These are phyloP conservation scores for Nymphalis polychloros DNA, from an alignment of 2,888 invertebrate genomes.

Conservation along the genomic window DNA sequence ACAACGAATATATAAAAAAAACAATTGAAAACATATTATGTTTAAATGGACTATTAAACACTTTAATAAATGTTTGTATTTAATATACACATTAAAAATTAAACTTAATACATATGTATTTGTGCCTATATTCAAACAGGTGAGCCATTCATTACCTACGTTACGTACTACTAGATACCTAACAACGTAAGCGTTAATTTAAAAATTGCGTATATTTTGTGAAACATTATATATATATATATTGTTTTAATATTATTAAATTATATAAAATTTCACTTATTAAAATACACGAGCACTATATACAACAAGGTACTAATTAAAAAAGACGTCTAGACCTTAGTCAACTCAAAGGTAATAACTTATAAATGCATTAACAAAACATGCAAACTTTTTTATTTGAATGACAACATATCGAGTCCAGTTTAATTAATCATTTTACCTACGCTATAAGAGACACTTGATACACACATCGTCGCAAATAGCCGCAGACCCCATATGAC, in stretches of 20 bases:
- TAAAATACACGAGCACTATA: neutral
- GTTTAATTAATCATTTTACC: slow-evolving; percentile 21
- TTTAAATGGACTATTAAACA: neutral
- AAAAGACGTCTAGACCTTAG: slow-evolving; percentile 3
- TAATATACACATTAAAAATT: neutral
- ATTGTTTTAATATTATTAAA: neutral
- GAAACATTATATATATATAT: no score
- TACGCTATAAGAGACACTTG: slow-evolving; percentile 47
- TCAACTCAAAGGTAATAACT: neutral
- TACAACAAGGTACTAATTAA: neutral
- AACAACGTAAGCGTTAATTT: neutral
- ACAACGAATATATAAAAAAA: slow-evolving; percentile 18
- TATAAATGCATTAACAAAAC: neutral
- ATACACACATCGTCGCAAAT: slow-evolving; percentile 67
- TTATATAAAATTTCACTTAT: neutral
- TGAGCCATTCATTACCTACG: no score
- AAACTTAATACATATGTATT: neutral
- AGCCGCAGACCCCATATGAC: slow-evolving; percentile 60
- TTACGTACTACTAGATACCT: no score
- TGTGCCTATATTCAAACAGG: neutral
- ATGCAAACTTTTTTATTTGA: neutral
- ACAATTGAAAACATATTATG: slow-evolving; percentile 15
- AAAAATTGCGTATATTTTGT: neutral
- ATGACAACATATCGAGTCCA: neutral
- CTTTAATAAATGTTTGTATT: neutral